Base-by-base conservation (phyloP, 35 echinoderm and acorn worm species). In the Acanthaster planci region DNA sequence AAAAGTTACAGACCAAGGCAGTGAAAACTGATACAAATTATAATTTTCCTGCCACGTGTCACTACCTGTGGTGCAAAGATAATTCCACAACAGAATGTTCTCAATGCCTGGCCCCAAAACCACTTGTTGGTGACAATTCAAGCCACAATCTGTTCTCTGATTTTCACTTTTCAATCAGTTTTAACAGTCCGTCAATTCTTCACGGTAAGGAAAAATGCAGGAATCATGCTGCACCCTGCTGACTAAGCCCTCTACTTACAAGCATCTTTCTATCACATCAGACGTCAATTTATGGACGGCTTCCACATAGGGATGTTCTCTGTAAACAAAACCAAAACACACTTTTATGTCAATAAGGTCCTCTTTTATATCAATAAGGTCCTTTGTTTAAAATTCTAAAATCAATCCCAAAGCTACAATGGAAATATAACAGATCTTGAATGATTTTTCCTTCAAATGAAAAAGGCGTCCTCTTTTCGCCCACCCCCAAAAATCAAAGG, bases 191-290 rank as follows among this genome's bases (percentile, higher is more conserved):
- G 56, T 59, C 17, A 14, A 57, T 19, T 19, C 17, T 57, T n/a
- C n/a, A n/a, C n/a, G n/a, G 55, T 9, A 19, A 19, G 55, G 23
- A 57, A 19, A 57, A 16, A 12, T 57, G 55, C 9, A 57, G 23
- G 55, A 59, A 18, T 14, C 56, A n/a, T n/a, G n/a, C 17, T 6
- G 27, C 17, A 59, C 2, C 27, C 18, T 59, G 3, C 8, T 59
- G 56, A 18, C 56, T n/a, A 59, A 59, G 30, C 22, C 23, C 14
- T 72, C 1, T 72, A 72, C 64, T 72, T 72, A 72, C 64, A 72
- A 72, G 64, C 64, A 72, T 36, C 64, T 26, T 16, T 72, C 64
- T 26, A 72, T 72, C 30, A 34, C 30, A 72, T 72, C 64, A 27
- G 19, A 19, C 14, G 64, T 72, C 64, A 72, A 26, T 8, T 72